Conservation (phyloP, 2,888 invertebrate species). For the Phaonia tiefii region DNA sequence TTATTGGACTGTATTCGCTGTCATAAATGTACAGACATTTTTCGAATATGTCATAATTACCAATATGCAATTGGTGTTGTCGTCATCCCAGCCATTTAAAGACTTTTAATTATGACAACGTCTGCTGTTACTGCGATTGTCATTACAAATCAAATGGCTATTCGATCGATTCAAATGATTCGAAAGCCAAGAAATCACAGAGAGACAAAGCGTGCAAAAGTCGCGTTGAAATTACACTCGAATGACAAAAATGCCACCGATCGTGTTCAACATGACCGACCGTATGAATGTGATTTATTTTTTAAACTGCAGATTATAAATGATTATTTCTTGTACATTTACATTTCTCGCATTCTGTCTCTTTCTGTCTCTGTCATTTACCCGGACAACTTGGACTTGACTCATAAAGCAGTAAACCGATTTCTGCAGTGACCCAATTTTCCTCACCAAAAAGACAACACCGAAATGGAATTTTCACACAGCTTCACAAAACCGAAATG, state of each 20-base stretch:
- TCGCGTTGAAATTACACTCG: too few species aligned
- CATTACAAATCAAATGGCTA: background rate
- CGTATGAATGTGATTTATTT: conserved; percentile 17
- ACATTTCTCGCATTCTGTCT: conserved; percentile 13
- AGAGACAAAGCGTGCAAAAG: background rate
- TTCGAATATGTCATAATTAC: too few species aligned
- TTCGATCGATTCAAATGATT: conserved; percentile 3
- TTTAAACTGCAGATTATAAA: conserved; percentile 8
- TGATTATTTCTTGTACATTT: background rate
- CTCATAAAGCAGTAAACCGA: background rate
- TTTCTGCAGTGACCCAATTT: conserved; percentile 30
- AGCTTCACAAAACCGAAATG: conserved; percentile 18
- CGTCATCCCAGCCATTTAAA: background rate
- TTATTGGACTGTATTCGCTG: too few species aligned
- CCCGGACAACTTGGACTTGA: background rate
- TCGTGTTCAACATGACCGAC: conserved; percentile 40
- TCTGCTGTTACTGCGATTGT: background rate
- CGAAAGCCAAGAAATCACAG: too few species aligned
- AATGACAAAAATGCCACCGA: conserved; percentile 53
- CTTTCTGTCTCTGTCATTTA: background rate
- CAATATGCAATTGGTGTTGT: background rate
- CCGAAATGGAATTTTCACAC: conserved; percentile 29
- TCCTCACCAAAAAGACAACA: background rate
- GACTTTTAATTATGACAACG: conserved; percentile 7
- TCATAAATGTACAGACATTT: too few species aligned